These are phyloP conservation scores for Flabesymbios commensalis DNA, from an alignment of 2,888 invertebrate species.

Conservation along the genomic window DNA sequence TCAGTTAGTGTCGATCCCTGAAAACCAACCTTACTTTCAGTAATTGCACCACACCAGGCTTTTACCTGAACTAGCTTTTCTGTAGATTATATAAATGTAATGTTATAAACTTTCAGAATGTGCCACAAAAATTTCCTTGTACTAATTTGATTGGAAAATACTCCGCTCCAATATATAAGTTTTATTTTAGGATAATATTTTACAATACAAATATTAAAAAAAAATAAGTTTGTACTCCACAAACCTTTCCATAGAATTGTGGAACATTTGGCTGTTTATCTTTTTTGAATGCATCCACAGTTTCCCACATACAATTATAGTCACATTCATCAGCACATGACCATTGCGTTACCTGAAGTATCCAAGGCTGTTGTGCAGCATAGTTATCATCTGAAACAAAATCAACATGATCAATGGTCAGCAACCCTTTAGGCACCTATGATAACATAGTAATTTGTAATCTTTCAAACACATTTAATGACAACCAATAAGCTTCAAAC, in stretches of 20 bases:
- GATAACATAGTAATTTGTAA: no score
- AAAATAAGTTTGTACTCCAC: background rate
- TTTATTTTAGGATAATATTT: conserved; percentile 11
- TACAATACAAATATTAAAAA: background rate
- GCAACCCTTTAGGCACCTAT: no score
- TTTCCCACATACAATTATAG: conserved; percentile 91
- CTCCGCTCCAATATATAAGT: background rate
- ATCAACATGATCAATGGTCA: no score
- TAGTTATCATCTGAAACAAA: background rate
- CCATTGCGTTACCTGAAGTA: conserved; percentile 67
- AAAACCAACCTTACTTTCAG: no score
- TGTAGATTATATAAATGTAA: background rate
- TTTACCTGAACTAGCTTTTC: background rate
- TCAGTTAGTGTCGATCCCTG: no score
- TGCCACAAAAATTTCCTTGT: no score
- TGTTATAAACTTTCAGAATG: no score
- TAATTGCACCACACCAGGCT: background rate
- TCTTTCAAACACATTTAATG: no score
- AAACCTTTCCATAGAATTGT: conserved; percentile 93
- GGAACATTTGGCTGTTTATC: conserved; percentile 73
- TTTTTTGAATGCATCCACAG: conserved; percentile 76
- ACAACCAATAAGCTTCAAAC: no score
- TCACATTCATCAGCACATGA: conserved; percentile 84
- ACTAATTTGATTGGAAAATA: no score
- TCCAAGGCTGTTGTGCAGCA: conserved; percentile 35